phyloP scores from a whole-genome alignment of 2,797 vertebrate species.

The Molossus alvarezi region DNA sequence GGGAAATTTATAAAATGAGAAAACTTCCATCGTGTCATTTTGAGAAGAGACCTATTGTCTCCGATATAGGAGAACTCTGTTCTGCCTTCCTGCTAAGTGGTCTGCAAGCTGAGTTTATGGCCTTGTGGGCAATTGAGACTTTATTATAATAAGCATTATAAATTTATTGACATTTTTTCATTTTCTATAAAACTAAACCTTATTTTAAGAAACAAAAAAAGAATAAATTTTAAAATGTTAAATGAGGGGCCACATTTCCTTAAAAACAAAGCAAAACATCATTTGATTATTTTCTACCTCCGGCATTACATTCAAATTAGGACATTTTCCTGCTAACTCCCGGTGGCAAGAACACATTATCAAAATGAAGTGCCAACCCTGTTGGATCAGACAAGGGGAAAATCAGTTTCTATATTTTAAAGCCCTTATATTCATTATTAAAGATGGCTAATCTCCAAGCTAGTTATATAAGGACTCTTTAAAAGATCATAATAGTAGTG shows the following conservation, averaged over 20 bases:
- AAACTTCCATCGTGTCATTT: background rate
- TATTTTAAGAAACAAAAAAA: slow-evolving; percentile 48
- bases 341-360: background rate
- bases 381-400: background rate
- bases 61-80: rapidly evolving
- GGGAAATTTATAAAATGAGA: background rate
- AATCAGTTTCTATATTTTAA: background rate
- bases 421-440: background rate
- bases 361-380: background rate
- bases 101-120: background rate
- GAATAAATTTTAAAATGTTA: background rate
- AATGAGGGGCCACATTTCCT: background rate
- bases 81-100: background rate
- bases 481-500: background rate
- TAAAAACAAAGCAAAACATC: background rate
- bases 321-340: background rate
- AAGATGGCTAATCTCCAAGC: slow-evolving; percentile 1
- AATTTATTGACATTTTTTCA: background rate
- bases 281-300: background rate
- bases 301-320: background rate
- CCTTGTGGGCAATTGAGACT: background rate
- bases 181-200: slow-evolving; percentile 23
- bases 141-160: background rate
- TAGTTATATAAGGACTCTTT: background rate
- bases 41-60: background rate